Percentiles rank a stretch among this genome's conserved stretches.
Evolutionary conservation across 2,888 invertebrate species (phyloP).

Genomic region (Amorpha juglandis): DNA sequence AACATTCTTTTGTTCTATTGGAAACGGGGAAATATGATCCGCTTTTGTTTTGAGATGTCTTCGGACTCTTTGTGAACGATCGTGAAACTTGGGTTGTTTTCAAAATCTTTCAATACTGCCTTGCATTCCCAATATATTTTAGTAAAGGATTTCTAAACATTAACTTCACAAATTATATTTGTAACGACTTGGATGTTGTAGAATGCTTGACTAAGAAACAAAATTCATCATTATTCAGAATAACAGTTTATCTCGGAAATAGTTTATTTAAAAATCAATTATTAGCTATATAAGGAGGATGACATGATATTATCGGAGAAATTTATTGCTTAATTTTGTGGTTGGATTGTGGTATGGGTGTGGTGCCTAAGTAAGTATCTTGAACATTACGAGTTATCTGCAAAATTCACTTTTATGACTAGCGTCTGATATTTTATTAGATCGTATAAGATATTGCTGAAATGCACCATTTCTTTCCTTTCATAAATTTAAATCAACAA

Average conservation of each 20-base stretch:
- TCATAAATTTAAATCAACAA: not conserved
- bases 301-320: too few relatives aligned
- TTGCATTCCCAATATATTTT: slow-evolving; percentile 13
- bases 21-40: slow-evolving; percentile 50
- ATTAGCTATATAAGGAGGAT: too few relatives aligned
- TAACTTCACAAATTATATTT: not conserved
- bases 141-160: not conserved
- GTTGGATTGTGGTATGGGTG: too few relatives aligned
- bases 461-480: not conserved
- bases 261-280: too few relatives aligned
- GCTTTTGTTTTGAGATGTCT: slow-evolving; percentile 38
- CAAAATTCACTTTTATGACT: not conserved
- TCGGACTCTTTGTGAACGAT: slow-evolving; percentile 39
- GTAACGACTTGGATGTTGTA: not conserved
- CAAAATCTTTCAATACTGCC: not conserved
- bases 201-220: not conserved
- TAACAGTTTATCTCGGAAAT: too few relatives aligned
- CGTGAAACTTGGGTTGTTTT: slow-evolving; percentile 12
- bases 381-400: not conserved
- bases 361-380: too few relatives aligned
- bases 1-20: slow-evolving; percentile 50
- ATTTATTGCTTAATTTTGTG: too few relatives aligned
- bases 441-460: not conserved
- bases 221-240: too few relatives aligned
- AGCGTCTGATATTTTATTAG: not conserved